These are phyloP conservation scores for Bambusicola thoracicus DNA, from an alignment of 2,113 vertebrate genomes.

Conservation along the genomic window DNA sequence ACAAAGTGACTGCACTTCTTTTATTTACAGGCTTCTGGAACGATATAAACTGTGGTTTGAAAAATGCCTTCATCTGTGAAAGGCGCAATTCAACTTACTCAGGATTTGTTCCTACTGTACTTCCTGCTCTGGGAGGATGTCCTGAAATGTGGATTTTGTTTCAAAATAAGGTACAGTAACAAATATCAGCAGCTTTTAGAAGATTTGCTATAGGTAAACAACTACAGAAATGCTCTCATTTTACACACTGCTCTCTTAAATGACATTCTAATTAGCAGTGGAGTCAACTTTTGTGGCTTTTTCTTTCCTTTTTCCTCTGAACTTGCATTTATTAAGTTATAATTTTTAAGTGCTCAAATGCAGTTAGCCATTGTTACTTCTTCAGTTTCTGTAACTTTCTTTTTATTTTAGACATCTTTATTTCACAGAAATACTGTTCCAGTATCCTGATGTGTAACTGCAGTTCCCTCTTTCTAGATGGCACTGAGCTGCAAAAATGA, in stretches of 20 bases:
- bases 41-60: constrained; percentile 89
- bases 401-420: background rate
- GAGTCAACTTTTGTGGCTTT: background rate
- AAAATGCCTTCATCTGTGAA: constrained; percentile 88
- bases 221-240: background rate
- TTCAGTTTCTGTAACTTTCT: background rate
- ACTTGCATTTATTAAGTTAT: background rate
- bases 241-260: background rate
- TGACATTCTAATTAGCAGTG: background rate
- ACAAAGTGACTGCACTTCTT: background rate
- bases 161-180: constrained; percentile 82
- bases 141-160: constrained; percentile 85
- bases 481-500: background rate
- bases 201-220: background rate
- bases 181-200: background rate
- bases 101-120: constrained; percentile 76
- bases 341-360: background rate
- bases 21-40: constrained; percentile 87
- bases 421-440: background rate
- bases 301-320: background rate
- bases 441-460: background rate
- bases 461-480: background rate
- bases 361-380: background rate
- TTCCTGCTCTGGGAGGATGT: constrained; percentile 80
- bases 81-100: constrained; percentile 82